phyloP scores from a whole-genome alignment of 2,797 vertebrate species.

The Glyptemys insculpta region DNA sequence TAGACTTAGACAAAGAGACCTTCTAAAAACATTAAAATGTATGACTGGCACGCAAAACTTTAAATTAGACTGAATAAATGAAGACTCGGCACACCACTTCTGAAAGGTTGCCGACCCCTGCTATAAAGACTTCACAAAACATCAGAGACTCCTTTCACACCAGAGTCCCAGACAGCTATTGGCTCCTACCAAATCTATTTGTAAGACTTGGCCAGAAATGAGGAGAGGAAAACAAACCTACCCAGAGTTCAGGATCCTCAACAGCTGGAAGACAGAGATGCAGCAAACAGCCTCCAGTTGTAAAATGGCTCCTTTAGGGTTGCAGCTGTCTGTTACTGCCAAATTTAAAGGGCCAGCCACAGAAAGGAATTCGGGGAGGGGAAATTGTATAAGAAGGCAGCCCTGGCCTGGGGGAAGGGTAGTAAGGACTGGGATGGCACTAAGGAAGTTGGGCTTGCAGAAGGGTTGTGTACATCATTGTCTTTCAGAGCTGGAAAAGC shows the following conservation, averaged over 20 bases:
- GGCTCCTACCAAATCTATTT: neutral
- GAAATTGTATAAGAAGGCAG: neutral
- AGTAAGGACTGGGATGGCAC: neutral
- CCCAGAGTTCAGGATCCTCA: neutral
- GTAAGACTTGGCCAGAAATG: neutral
- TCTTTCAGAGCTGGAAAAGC: neutral
- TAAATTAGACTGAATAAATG: too few relatives aligned
- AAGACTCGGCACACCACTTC: too few relatives aligned
- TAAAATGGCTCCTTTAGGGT: neutral
- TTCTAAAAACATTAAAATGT: too few relatives aligned
- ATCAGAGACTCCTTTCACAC: neutral
- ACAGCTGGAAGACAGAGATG: neutral
- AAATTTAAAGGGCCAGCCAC: slow-evolving; percentile 11
- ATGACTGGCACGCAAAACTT: too few relatives aligned
- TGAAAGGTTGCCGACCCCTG: too few relatives aligned
- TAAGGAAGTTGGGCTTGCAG: neutral
- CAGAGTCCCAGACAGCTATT: neutral
- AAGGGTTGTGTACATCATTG: neutral
- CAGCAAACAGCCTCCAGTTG: neutral
- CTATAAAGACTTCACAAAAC: neutral
- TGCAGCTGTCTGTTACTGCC: neutral
- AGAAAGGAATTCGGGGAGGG: rapidly evolving
- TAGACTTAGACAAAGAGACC: too few relatives aligned
- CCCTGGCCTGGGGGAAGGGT: neutral
- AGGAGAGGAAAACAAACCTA: neutral